Evolutionary conservation across 2,888 invertebrate species (phyloP).

Genomic region (Noctua pronuba): DNA sequence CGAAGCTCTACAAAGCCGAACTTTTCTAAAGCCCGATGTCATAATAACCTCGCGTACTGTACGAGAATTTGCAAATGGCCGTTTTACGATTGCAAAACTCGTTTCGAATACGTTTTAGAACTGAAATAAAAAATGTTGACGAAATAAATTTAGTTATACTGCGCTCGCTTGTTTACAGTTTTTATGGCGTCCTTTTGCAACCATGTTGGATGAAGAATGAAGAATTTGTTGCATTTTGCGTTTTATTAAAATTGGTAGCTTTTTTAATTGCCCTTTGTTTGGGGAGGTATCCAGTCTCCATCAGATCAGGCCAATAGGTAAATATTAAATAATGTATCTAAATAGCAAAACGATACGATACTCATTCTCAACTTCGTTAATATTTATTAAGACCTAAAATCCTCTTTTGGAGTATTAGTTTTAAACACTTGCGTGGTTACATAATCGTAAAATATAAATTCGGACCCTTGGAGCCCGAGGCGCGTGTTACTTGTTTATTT

Average conservation of each 20-base stretch:
- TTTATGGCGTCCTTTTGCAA: constrained; percentile 53
- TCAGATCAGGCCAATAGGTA: background rate
- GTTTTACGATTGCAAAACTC: constrained; percentile 74
- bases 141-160: constrained; percentile 66
- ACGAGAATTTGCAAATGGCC: constrained; percentile 60
- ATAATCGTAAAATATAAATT: constrained; percentile 5
- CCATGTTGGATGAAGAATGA: constrained; percentile 46
- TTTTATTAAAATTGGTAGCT: constrained; percentile 11
- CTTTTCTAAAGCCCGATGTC: constrained; percentile 33
- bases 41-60: constrained; percentile 38
- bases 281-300: background rate
- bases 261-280: background rate
- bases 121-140: constrained; percentile 69
- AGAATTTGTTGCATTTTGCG: constrained; percentile 37
- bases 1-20: constrained; percentile 3
- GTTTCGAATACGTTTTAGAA: constrained; percentile 68
- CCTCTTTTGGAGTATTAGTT: background rate
- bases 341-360: background rate
- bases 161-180: constrained; percentile 58
- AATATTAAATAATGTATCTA: background rate
- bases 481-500: background rate
- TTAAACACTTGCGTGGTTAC: background rate
- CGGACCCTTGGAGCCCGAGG: background rate
- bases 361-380: background rate
- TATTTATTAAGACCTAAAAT: background rate